phyloP scores from a whole-genome alignment of 2,113 vertebrate genomes.

The Sitta europaea region DNA sequence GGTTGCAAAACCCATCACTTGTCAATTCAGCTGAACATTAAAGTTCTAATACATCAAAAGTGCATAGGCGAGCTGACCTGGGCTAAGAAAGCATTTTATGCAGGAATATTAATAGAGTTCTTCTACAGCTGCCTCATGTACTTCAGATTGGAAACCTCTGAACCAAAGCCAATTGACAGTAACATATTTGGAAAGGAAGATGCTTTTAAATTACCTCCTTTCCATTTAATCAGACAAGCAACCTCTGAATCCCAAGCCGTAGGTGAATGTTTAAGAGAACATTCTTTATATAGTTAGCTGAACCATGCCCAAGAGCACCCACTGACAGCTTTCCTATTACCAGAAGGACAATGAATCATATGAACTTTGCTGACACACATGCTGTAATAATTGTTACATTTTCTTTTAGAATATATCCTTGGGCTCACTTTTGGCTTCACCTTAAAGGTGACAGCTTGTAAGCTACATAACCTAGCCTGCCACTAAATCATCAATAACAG shows the following conservation, averaged over 20 bases:
- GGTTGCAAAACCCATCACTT: slow-evolving; percentile 51
- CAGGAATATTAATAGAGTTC: slow-evolving; percentile 46
- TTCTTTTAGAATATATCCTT: slow-evolving; percentile 63
- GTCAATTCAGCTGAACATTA: slow-evolving; percentile 52
- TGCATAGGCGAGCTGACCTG: slow-evolving; percentile 60
- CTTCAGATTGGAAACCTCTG: slow-evolving; percentile 61
- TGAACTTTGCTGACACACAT: slow-evolving; percentile 63
- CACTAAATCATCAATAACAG: slow-evolving; percentile 58
- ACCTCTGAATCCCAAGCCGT: slow-evolving; percentile 62
- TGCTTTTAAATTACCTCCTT: slow-evolving; percentile 65
- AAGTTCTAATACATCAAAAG: slow-evolving; percentile 54
- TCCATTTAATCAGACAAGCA: slow-evolving; percentile 68
- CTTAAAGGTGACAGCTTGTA: slow-evolving; percentile 65
- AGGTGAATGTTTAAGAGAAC: slow-evolving; percentile 61
- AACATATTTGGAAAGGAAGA: slow-evolving; percentile 62
- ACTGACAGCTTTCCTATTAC: slow-evolving; percentile 71
- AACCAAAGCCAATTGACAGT: slow-evolving; percentile 64
- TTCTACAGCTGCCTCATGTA: slow-evolving; percentile 38
- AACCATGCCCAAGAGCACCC: slow-evolving; percentile 60
- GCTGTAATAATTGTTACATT: slow-evolving; percentile 68
- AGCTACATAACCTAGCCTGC: slow-evolving; percentile 47
- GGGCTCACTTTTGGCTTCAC: slow-evolving; percentile 53
- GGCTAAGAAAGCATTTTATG: slow-evolving; percentile 45
- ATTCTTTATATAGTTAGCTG: slow-evolving; percentile 62
- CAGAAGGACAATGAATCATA: slow-evolving; percentile 69